Conservation (phyloP, 2,113 vertebrate genomes). For the Speoplatyrhinus poulsoni region DNA sequence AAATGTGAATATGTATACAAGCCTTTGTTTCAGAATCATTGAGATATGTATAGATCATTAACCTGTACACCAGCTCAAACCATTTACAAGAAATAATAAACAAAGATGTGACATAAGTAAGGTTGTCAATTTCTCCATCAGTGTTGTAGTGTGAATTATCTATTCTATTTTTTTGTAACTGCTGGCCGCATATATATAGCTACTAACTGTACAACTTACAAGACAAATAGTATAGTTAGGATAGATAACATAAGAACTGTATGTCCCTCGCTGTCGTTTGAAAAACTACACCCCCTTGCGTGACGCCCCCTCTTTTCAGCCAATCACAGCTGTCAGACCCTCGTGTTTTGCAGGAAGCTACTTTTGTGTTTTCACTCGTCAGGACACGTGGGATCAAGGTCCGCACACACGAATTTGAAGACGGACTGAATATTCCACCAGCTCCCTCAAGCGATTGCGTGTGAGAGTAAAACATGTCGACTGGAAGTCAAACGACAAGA, state of each 20-base stretch:
- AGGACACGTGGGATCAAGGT: slow-evolving; percentile 43
- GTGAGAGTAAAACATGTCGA: slow-evolving; percentile 74
- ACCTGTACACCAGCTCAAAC: slow-evolving; percentile 83
- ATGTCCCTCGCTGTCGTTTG: too few species aligned
- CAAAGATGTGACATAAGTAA: slow-evolving; percentile 76
- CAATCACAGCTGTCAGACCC: slow-evolving; percentile 41
- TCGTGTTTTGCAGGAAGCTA: slow-evolving; percentile 36
- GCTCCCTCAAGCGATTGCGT: not conserved
- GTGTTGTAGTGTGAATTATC: not conserved
- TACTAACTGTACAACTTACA: too few species aligned
- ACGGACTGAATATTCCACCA: not conserved
- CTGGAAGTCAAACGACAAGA: slow-evolving; percentile 76
- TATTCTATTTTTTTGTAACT: not conserved
- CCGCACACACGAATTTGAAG: not conserved
- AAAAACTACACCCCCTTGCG: slow-evolving; percentile 28
- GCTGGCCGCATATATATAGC: too few species aligned
- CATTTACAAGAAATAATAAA: slow-evolving; percentile 84
- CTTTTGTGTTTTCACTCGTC: slow-evolving; percentile 20
- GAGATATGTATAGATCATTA: slow-evolving; percentile 82
- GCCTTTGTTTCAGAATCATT: slow-evolving; percentile 75
- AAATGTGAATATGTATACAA: slow-evolving; percentile 78
- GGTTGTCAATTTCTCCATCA: not conserved
- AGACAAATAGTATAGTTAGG: too few species aligned
- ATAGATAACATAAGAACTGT: too few species aligned
- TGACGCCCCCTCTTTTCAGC: slow-evolving; percentile 56